Evolutionary conservation across 2,797 vertebrate species (phyloP), one percentile per base, ranked within the genome.

Genomic region (Carduelis carduelis): DNA sequence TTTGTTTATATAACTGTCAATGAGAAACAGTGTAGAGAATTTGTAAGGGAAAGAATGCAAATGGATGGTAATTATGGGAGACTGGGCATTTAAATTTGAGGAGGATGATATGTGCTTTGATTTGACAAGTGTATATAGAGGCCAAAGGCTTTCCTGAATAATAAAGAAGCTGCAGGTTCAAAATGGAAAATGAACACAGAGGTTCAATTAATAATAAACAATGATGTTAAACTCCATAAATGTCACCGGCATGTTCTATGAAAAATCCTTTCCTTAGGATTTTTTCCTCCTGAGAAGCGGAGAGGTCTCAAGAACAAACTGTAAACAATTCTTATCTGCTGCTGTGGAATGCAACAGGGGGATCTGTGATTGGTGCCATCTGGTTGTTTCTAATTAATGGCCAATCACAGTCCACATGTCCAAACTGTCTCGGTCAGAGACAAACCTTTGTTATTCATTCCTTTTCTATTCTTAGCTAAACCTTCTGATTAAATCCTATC

Each of bases 21-120:
- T 0, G 0, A 39, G 72, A 34, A 72, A 21, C 0, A 1, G 21
- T 2, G 8, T 34, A 41, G 47, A 64, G 76, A 61, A 50, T 85
- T 83, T 71, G 30, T 72, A 57, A 60, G 83, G 49, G 21, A 50
- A 91, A 34, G 30, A 7, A n/a, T 0, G 0, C 1, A 4, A 74
- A 44, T 35, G 15, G 14, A 34, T 68, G 41, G 28, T 61, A 83
- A 35, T 46, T 50, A 26, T 14, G 21, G 53, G 35, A 71, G 34
- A 13, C 13, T 44, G 61, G 34, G 19, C 27, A 9, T 55, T 84
- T 43, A 23, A 16, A 30, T 64, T 50, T 68, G 49, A 70, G 81
- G 30, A 46, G 22, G 49, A 23, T 6, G n/a, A 4, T 9, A 8
- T 0, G 7, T 92, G 52, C 49, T 70, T 74, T 89, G 19, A 28